Conservation (phyloP, 2,113 vertebrate species). For the Gallinago paraguaiae region DNA sequence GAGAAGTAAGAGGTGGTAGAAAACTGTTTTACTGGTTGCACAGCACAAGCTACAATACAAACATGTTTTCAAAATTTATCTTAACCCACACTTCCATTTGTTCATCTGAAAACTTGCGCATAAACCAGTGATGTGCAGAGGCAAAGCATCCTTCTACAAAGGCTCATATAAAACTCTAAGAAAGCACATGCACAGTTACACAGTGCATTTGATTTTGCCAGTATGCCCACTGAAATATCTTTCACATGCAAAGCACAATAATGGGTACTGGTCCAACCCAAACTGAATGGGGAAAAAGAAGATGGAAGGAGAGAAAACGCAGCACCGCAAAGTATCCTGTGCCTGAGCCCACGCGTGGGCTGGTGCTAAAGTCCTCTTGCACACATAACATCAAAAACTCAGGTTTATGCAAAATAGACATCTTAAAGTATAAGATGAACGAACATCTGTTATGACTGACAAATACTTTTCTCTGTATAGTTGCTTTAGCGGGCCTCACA, state of each 20-base stretch:
- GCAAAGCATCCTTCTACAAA: not conserved
- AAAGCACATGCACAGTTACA: not conserved
- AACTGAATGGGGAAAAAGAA: not conserved
- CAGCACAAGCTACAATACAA: not conserved
- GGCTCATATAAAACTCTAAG: fast-evolving
- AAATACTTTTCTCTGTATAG: not conserved
- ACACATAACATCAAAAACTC: too few relatives aligned
- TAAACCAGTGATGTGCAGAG: not conserved
- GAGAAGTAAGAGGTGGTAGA: not conserved
- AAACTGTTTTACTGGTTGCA: not conserved
- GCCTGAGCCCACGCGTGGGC: not conserved
- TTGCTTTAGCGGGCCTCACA: not conserved
- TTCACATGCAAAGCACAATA: not conserved
- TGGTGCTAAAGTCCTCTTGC: not conserved
- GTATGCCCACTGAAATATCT: not conserved
- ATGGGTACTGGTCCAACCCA: not conserved
- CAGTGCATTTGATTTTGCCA: not conserved
- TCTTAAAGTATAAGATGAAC: not conserved
- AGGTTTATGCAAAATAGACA: not conserved
- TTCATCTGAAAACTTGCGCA: fast-evolving
- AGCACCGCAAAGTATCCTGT: not conserved
- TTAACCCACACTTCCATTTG: not conserved
- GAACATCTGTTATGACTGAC: fast-evolving
- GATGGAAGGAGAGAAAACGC: not conserved
- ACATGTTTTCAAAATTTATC: not conserved